phyloP scores from a whole-genome alignment of 2,888 invertebrate species.

The Galerucella nymphaeae region DNA sequence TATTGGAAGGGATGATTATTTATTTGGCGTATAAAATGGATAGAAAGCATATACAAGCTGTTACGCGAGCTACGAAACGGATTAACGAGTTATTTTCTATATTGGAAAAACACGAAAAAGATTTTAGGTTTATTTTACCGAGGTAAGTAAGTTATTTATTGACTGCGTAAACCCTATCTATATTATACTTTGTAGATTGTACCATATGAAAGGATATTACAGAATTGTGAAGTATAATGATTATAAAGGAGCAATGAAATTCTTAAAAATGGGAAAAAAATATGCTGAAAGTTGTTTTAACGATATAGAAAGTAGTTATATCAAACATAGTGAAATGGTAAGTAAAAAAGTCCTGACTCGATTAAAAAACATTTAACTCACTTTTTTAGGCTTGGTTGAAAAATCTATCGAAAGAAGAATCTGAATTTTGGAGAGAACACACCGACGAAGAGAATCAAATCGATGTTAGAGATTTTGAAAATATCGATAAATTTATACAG shows the following conservation, averaged over 20 bases:
- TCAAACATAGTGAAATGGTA: constrained; percentile 68
- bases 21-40: constrained; percentile 65
- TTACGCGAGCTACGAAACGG: constrained; percentile 52
- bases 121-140: constrained; percentile 56
- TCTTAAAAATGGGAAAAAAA: constrained; percentile 63
- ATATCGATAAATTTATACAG: constrained; percentile 56
- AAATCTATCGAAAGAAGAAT: constrained; percentile 61
- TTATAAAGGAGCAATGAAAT: constrained; percentile 58
- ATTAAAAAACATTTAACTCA: no score
- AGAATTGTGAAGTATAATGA: constrained; percentile 65
- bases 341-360: background rate
- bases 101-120: constrained; percentile 53
- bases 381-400: constrained; percentile 69
- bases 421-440: constrained; percentile 68
- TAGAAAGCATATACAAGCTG: constrained; percentile 53
- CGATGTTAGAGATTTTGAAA: constrained; percentile 66
- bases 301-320: constrained; percentile 66
- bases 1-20: constrained; percentile 70
- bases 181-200: constrained; percentile 64
- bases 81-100: constrained; percentile 56
- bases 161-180: background rate
- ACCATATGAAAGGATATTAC: constrained; percentile 69
- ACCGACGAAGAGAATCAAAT: constrained; percentile 62
- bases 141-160: constrained; percentile 62
- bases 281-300: constrained; percentile 63